Conservation (phyloP, 2,888 invertebrate species). For the Limnephilus rhombicus region DNA sequence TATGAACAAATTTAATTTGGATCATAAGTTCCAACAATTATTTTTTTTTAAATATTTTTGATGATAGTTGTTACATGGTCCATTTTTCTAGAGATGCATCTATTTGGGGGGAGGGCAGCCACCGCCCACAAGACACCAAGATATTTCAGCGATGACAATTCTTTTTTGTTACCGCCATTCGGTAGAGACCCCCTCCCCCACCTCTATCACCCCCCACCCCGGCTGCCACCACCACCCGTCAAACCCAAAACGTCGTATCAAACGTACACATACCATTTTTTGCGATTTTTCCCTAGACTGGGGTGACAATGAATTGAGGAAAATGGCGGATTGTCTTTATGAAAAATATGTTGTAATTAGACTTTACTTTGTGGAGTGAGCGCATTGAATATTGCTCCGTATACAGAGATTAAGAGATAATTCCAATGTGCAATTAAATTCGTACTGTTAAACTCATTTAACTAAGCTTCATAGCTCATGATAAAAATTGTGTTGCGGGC, state of each 20-base stretch:
- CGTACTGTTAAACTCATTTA: too few species aligned
- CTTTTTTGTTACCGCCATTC: slow-evolving; percentile 61
- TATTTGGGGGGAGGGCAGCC: neutral
- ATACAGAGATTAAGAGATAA: too few species aligned
- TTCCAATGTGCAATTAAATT: too few species aligned
- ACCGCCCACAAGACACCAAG: slow-evolving; percentile 48
- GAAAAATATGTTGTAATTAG: neutral
- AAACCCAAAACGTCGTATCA: slow-evolving; percentile 54
- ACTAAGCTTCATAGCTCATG: too few species aligned
- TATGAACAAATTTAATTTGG: too few species aligned
- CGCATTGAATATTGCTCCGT: too few species aligned
- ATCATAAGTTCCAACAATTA: neutral
- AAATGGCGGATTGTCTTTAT: neutral
- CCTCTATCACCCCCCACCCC: neutral
- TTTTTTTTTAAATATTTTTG: neutral
- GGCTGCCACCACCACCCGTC: slow-evolving; percentile 15
- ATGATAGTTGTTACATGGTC: neutral
- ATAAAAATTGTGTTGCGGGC: too few species aligned
- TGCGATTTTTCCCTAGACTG: slow-evolving; percentile 19
- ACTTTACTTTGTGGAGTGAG: too few species aligned
- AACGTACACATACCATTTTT: slow-evolving; percentile 54
- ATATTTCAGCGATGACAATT: slow-evolving; percentile 65
- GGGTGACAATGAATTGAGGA: slow-evolving; percentile 21
- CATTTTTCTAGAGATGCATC: neutral
- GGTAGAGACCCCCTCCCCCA: slow-evolving; percentile 29